Conservation (phyloP, 1,140 invertebrate species). For the Rhizoglyphus robini region DNA sequence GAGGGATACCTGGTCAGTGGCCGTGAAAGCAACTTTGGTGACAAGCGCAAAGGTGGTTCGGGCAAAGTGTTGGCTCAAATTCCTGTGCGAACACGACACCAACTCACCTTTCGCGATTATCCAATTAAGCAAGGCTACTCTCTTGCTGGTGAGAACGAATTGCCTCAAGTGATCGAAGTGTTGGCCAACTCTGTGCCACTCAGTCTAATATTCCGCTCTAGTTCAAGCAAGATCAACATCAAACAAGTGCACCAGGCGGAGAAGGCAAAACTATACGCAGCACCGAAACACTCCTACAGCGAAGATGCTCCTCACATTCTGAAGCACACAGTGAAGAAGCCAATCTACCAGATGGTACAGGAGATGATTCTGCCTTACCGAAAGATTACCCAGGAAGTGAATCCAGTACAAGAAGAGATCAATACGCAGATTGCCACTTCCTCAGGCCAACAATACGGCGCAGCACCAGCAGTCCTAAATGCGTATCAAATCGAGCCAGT, state of each 20-base stretch:
- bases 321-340: slow-evolving; percentile 18
- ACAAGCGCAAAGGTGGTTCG: not conserved
- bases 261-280: not conserved
- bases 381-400: not conserved
- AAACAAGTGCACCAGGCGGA: not conserved
- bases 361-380: not conserved
- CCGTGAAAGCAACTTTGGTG: not conserved
- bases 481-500: not conserved
- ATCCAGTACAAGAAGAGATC: not conserved
- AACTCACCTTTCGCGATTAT: not conserved
- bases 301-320: slow-evolving; percentile 18
- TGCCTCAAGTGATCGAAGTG: slow-evolving; percentile 10
- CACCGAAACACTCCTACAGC: slow-evolving; percentile 7
- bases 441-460: not conserved
- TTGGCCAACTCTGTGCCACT: slow-evolving; percentile 11
- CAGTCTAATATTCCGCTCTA: not conserved
- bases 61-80: not conserved
- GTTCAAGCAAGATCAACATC: slow-evolving; percentile 14
- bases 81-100: slow-evolving; percentile 3
- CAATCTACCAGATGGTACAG: not conserved
- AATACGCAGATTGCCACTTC: not conserved
- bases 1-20: not conserved
- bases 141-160: not conserved
- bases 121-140: not conserved
- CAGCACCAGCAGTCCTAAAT: not conserved